Evolutionary conservation across 1,140 invertebrate species (phyloP).

Genomic region (Euura lappo): DNA sequence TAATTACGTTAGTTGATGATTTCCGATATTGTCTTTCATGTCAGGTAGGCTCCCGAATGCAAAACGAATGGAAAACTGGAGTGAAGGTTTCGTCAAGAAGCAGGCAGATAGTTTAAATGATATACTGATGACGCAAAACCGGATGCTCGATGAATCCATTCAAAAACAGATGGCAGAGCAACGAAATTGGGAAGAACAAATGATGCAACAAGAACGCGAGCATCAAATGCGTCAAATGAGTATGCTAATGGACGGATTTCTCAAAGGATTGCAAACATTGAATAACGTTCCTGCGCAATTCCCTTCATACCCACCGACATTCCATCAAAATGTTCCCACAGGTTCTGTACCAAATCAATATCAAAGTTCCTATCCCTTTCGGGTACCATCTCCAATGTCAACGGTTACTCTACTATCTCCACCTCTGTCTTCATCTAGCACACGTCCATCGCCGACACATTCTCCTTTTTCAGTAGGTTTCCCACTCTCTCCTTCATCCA

Average conservation of each 20-base stretch:
- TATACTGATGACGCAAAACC: conserved; percentile 15
- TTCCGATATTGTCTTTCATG: no score
- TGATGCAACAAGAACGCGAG: conserved; percentile 16
- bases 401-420: conserved; percentile 13
- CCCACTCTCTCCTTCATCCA: no score
- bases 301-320: background rate
- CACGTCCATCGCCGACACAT: conserved; percentile 12
- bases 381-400: conserved; percentile 13
- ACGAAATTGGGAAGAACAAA: conserved; percentile 8
- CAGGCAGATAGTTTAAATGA: background rate
- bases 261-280: conserved; percentile 16
- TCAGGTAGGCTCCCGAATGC: no score
- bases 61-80: no score
- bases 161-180: conserved; percentile 17
- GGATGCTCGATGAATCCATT: conserved; percentile 14
- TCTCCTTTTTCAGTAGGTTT: no score
- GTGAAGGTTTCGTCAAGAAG: no score
- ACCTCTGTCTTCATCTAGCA: conserved; percentile 10
- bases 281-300: conserved; percentile 8
- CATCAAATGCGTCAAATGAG: conserved; percentile 15
- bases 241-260: conserved; percentile 7
- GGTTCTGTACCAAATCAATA: conserved; percentile 13
- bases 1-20: no score
- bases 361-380: conserved; percentile 13
- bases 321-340: conserved; percentile 12